Base-by-base conservation (phyloP, 2,797 vertebrate genomes). In the Onychomys arenicola region DNA sequence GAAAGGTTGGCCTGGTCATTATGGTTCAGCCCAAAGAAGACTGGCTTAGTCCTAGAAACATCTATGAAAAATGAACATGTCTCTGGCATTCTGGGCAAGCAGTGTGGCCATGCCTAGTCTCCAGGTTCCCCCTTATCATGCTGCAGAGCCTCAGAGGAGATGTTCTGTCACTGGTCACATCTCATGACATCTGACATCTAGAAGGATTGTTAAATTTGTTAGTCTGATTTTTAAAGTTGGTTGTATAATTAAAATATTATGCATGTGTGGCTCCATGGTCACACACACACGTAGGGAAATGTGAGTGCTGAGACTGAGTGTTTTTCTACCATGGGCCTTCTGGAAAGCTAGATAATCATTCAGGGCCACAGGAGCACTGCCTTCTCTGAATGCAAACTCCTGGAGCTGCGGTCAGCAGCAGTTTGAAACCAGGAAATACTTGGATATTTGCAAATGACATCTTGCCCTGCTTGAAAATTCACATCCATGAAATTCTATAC, bases 341-440 rank as follows among this genome's bases (percentile, higher is more conserved):
- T 84, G 1, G 61, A 69, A 76, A 89, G 40, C 52, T 40, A 34
- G 16, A 6, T 13, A 61, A 21, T 59, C 34, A 49, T 27, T 37
- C 37, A n/a, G 40, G 43, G 59, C 3, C 76, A 65, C 3, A 40
- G 69, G 9, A 73, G 8, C 17, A 4, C 34, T 75, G 46, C 76
- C 89, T 49, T 90, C 5, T 32, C 71, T 84, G 27, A 34, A 1
- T 63, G n/a, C 73, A n/a, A 89, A 32, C 49, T 21, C 29, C 21
- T 0, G 19, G 55, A 6, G 0, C 0, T 6, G 9, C 46, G 23
- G 21, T 40, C 29, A n/a, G 25, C 4, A 2, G 19, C 16, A 21
- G 23, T 55, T 65, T 29, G 12, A 67, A 90, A 37, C 29, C 32
- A 69, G 57, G 16, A 90, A 65, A 55, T 78, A 2, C n/a, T 11